Evolutionary conservation across 2,888 invertebrate genomes (phyloP).

Genomic region (Phyto melanocephala): DNA sequence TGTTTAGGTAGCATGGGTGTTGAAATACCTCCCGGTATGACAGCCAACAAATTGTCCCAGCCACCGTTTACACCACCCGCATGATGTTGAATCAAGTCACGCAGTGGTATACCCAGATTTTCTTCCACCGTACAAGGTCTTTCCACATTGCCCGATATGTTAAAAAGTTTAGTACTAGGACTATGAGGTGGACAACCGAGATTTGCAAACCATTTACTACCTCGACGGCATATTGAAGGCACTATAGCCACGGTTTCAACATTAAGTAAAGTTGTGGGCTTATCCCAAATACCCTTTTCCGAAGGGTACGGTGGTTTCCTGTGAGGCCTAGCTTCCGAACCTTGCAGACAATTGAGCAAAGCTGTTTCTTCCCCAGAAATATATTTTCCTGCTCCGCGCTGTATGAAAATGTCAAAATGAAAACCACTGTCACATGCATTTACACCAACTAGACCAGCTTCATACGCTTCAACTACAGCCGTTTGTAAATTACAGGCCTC

Average conservation of each 20-base stretch:
- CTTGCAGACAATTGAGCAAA: constrained; percentile 97
- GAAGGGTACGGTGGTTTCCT: constrained; percentile 99
- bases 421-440: constrained; percentile 96
- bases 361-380: constrained; percentile 99
- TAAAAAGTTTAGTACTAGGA: constrained; percentile 96
- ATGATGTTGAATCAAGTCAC: constrained; percentile 95
- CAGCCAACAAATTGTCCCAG: constrained; percentile 97
- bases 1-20: constrained; percentile 96
- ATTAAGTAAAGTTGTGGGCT: constrained; percentile 98
- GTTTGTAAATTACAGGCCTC: constrained; percentile 98
- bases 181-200: constrained; percentile 95
- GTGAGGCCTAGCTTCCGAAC: constrained; percentile 96
- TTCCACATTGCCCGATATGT: constrained; percentile 98
- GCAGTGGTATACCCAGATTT: constrained; percentile 97
- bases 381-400: constrained; percentile 98
- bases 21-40: constrained; percentile 98
- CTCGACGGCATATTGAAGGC: constrained; percentile 95
- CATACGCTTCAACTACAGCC: constrained; percentile 96
- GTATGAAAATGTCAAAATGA: constrained; percentile 97
- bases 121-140: constrained; percentile 99
- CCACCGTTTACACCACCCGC: constrained; percentile 97
- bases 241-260: constrained; percentile 98
- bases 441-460: constrained; percentile 94
- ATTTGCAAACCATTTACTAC: constrained; percentile 96
- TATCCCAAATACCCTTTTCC: constrained; percentile 97